Percentiles rank a stretch among this genome's conserved stretches.
These are phyloP conservation scores for Periophthalmus magnuspinnatus DNA, from an alignment of 2,797 vertebrate genomes.

Conservation along the genomic window DNA sequence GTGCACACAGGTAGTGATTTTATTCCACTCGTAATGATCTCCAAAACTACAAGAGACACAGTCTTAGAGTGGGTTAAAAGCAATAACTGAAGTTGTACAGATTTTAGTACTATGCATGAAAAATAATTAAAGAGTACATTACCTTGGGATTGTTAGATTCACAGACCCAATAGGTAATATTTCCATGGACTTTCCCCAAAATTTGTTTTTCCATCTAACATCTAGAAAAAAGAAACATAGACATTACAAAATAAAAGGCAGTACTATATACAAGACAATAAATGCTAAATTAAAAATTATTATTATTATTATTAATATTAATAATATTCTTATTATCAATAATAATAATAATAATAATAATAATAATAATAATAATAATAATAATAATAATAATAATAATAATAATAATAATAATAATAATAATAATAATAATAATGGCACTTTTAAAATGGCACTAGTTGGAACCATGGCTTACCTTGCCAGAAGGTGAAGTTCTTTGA, in stretches of 20 bases:
- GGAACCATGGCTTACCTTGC: slow-evolving; percentile 87
- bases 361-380: no score
- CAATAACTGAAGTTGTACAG: neutral
- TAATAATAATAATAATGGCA: neutral
- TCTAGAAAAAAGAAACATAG: slow-evolving; percentile 72
- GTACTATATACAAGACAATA: neutral
- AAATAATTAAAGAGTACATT: slow-evolving; percentile 38
- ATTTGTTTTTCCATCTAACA: slow-evolving; percentile 99
- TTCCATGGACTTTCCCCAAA: slow-evolving; percentile 99
- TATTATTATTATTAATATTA: no score
- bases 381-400: no score
- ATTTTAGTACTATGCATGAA: neutral
- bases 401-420: no score
- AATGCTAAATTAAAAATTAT: no score
- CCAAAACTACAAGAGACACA: slow-evolving; percentile 80
- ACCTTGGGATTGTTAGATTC: slow-evolving; percentile 94
- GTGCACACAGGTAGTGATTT: slow-evolving; percentile 98
- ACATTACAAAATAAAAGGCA: neutral
- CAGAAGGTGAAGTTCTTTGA: slow-evolving; percentile 99
- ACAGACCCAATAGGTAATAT: slow-evolving; percentile 94
- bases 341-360: no score
- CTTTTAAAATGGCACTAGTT: slow-evolving; percentile 31
- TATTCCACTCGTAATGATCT: slow-evolving; percentile 98
- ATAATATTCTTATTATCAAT: no score
- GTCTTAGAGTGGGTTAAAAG: neutral